Evolutionary conservation across 2,888 invertebrate species (phyloP), one percentile per base, ranked within the genome.

Genomic region (Apamea anceps): DNA sequence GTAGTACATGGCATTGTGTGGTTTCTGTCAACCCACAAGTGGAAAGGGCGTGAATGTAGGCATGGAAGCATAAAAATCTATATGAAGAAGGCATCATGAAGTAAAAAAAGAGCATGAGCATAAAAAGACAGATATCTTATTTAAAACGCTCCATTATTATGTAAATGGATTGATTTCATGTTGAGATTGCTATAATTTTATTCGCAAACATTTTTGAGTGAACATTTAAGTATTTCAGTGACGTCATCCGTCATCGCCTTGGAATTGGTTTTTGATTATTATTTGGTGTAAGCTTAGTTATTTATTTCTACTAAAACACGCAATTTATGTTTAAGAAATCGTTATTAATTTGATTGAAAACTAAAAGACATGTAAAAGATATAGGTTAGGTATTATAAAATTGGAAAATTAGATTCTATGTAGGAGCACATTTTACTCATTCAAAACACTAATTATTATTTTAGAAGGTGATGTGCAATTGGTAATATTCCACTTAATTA

Each of bases 111-210:
- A n/a, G n/a, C n/a, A 57, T 12, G 13, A 66, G 66, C 54, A 37
- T 54, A 15, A 71, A 82, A 79, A 85, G 78, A 82, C 71, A 48
- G 54, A 70, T 3, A 25, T 66, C 25, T 74, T 25, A 68, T 62
- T 42, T 68, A 62, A 68, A 72, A 74, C 18, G 32, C 57, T 42
- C 42, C 21, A 48, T 57, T 54, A 57, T 70, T 75, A 78, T 71
- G 74, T 72, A 62, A 85, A 85, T 74, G 51, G 10, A 62, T 67
- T 65, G 48, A 57, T 72, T 51, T 37, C 13, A 54, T 54, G 51
- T 25, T 62, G 73, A 82, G 75, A 85, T 85, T 78, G 65, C 28
- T 67, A 54, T 76, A 82, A 82, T 82, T 42, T 57, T 73, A 82
- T 74, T 71, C 63, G 75, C 37, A 75, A 75, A 71, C 51, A 54